Conservation (phyloP, 2,113 vertebrate species). For the Cyanistes caeruleus region DNA sequence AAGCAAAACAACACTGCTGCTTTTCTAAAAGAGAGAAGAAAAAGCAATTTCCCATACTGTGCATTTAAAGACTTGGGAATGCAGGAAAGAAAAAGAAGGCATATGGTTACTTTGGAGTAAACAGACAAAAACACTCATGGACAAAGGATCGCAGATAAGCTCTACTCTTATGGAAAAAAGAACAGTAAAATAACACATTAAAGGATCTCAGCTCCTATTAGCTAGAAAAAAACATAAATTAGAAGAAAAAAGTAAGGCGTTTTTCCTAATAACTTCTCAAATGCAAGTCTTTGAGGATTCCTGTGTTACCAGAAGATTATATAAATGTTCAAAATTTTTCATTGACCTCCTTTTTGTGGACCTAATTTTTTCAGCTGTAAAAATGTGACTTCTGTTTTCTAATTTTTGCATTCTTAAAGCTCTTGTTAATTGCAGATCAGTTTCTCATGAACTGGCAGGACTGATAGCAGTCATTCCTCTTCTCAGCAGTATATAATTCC, state of each 20-base stretch:
- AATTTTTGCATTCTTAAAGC: not conserved
- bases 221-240: not conserved
- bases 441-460: constrained; percentile 30
- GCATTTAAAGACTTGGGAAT: not conserved
- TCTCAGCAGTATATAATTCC: constrained; percentile 23
- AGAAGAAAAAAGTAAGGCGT: not conserved
- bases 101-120: not conserved
- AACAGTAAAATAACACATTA: not conserved
- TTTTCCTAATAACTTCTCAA: not conserved
- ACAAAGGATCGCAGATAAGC: not conserved
- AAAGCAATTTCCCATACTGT: not conserved
- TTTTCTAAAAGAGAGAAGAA: not conserved
- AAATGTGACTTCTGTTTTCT: not conserved
- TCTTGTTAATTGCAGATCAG: constrained; percentile 45
- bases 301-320: not conserved
- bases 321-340: not conserved
- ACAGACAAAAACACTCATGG: not conserved
- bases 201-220: not conserved
- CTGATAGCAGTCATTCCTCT: constrained; percentile 30
- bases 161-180: not conserved
- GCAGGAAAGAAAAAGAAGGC: not conserved
- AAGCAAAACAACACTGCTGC: not conserved
- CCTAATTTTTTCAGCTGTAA: not conserved
- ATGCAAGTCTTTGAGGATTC: not conserved
- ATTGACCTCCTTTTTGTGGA: not conserved